Evolutionary conservation across 2,113 vertebrate genomes (phyloP).

Genomic region (Corydoras maculifer): DNA sequence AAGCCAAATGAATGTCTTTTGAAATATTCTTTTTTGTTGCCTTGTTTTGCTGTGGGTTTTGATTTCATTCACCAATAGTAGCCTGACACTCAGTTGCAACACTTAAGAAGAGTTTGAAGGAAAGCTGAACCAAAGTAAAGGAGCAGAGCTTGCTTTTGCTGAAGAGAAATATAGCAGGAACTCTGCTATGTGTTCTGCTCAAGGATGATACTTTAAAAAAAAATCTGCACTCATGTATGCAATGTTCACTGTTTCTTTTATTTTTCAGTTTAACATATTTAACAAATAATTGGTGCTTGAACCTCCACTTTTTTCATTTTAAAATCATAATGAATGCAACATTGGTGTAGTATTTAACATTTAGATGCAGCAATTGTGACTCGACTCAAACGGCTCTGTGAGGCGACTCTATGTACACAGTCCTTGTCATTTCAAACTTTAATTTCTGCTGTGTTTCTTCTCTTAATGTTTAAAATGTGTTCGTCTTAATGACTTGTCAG

Average conservation of each 20-base stretch:
- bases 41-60: constrained; percentile 45
- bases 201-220: not conserved
- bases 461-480: not conserved
- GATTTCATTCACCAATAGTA: constrained; percentile 43
- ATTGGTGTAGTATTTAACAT: too few species aligned
- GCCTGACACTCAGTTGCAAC: constrained; percentile 26
- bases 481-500: constrained; percentile 5
- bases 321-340: too few species aligned
- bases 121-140: constrained; percentile 27
- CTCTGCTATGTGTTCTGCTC: not conserved
- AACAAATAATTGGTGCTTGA: too few species aligned
- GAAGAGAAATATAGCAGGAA: not conserved
- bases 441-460: too few species aligned
- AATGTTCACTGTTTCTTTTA: constrained; percentile 1
- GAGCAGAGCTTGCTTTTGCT: constrained; percentile 4
- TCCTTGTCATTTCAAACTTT: too few species aligned
- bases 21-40: constrained; percentile 39
- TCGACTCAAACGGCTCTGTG: too few species aligned
- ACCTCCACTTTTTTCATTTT: too few species aligned
- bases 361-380: too few species aligned
- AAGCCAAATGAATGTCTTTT: constrained; percentile 70
- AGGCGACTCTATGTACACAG: too few species aligned
- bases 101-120: constrained; percentile 13
- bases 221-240: constrained; percentile 17
- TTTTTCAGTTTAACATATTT: constrained; percentile 1